Conservation (phyloP, 1,140 invertebrate genomes). For the Trypoxylus dichotomus region DNA sequence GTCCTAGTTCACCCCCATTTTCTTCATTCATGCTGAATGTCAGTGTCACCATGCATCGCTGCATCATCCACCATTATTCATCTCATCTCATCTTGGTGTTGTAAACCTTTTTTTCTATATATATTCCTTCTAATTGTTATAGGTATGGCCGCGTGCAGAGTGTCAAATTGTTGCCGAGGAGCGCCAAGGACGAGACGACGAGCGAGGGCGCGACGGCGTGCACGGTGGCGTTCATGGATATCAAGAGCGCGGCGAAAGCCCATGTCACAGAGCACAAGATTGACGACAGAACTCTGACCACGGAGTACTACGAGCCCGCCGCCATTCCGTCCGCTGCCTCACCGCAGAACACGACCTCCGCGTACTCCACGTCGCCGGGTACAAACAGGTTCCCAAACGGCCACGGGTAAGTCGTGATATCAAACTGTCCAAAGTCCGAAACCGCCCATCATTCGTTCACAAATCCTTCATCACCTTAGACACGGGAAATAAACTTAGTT, state of each 20-base stretch:
- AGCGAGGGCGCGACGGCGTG: conserved; percentile 66
- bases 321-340: conserved; percentile 65
- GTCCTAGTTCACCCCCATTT: too few relatives aligned
- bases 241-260: conserved; percentile 92
- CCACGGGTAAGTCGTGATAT: conserved; percentile 47
- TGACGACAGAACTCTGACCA: conserved; percentile 82
- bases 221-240: conserved; percentile 95
- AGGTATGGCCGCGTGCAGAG: conserved; percentile 96
- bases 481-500: too few relatives aligned
- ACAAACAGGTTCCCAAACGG: conserved; percentile 50
- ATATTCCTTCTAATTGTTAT: conserved; percentile 41
- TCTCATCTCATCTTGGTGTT: background rate
- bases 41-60: too few relatives aligned
- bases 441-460: background rate
- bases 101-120: background rate
- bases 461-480: too few relatives aligned
- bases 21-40: too few relatives aligned
- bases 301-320: conserved; percentile 90
- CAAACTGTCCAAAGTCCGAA: background rate
- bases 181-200: conserved; percentile 54
- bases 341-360: conserved; percentile 55
- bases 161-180: conserved; percentile 83
- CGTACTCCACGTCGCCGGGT: conserved; percentile 48
- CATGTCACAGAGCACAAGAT: conserved; percentile 86
- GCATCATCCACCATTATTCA: background rate